Evolutionary conservation across 2,113 vertebrate species (phyloP), one percentile per base, ranked within the genome.

Genomic region (Collichthys lucidus): DNA sequence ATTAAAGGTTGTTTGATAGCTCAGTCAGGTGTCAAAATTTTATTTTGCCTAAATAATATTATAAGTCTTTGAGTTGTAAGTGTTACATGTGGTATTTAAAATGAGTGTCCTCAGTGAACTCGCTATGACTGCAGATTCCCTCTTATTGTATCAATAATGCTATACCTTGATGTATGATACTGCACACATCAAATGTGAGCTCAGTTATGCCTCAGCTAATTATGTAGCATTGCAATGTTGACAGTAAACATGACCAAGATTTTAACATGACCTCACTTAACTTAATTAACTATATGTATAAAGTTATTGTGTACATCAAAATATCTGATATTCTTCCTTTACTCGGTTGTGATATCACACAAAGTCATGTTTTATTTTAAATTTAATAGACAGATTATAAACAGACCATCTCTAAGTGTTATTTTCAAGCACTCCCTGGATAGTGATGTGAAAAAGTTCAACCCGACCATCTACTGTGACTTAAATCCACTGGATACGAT

Each of bases 31-130:
- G 63, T 91, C 68, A 79, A 74, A 87, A 69, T 44, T 67, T 2
- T 68, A 15, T 78, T 86, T 87, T 83, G 9, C 35, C 61, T 50
- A 20, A 78, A 89, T 44, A 80, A 78, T 20, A 67, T 44, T 5
- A 42, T 11, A 79, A 66, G 55, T 75, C 49, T 62, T 40, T 31
- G 72, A 74, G 16, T 71, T 44, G 74, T 12, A 22, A 73, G 20
- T 42, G 20, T 42, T 22, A 17, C 44, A 50, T 71, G 61, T 20
- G 10, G 31, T 78, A 35, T 79, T 79, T 60, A 22, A 47, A 5
- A 62, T 1, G 15, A 65, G 55, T 79, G 66, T 86, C 80, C 83
- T 88, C 64, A 64, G 62, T 86, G 86, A 90, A 82, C 79, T 63
- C 53, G 8, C 29, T 42, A 10, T 14, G 19, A 47, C 11, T 16